These are phyloP conservation scores for Emys orbicularis DNA, from an alignment of 2,797 vertebrate genomes.

Conservation along the genomic window DNA sequence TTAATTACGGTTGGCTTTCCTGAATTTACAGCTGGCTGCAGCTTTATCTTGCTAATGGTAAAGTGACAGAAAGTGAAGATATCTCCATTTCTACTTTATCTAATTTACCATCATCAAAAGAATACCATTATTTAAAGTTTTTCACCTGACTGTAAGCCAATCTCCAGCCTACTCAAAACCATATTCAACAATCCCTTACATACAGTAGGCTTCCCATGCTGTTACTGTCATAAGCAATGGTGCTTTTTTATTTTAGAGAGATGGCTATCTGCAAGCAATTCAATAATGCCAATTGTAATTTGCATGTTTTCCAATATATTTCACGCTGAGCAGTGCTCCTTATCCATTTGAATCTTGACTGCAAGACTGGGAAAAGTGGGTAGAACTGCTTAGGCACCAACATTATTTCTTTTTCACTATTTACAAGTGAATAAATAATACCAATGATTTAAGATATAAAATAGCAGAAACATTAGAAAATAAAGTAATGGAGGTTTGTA, in stretches of 20 bases:
- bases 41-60: neutral
- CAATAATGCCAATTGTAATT: neutral
- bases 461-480: neutral
- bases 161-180: neutral
- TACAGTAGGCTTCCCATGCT: neutral
- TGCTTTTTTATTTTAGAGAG: neutral
- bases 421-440: neutral
- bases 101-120: neutral
- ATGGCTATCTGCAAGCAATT: neutral
- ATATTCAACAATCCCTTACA: slow-evolving; percentile 21
- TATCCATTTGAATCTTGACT: neutral
- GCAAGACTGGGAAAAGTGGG: neutral
- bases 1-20: neutral
- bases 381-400: neutral
- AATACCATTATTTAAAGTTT: neutral
- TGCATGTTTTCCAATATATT: neutral
- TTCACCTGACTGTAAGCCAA: slow-evolving; percentile 13
- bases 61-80: neutral
- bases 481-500: neutral
- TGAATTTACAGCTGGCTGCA: neutral
- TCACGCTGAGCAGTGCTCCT: neutral
- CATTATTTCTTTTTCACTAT: neutral
- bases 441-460: neutral
- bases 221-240: neutral
- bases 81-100: neutral